These are phyloP conservation scores for Sinocyclocheilus maitianheensis DNA, from an alignment of 2,113 vertebrate genomes.

Conservation along the genomic window DNA sequence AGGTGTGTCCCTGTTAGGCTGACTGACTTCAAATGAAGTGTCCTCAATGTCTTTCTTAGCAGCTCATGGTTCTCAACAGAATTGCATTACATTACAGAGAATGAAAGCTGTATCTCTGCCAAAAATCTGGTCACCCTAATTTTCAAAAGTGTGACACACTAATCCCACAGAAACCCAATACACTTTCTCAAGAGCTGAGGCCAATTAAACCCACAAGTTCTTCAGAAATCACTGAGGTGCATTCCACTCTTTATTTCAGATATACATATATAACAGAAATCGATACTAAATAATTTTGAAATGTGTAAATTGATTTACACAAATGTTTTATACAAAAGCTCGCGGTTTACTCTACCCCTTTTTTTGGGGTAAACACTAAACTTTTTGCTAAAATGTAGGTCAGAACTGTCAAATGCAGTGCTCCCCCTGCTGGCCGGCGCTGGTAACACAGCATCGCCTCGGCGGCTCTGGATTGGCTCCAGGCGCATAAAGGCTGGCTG, in stretches of 20 bases:
- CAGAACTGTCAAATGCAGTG: slow-evolving; percentile 10
- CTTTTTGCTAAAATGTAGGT: background rate
- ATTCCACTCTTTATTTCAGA: background rate
- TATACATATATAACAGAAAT: too few relatives aligned
- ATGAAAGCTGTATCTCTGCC: background rate
- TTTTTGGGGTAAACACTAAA: background rate
- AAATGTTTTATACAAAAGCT: background rate
- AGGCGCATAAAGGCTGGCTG: slow-evolving; percentile 64
- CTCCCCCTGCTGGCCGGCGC: slow-evolving; percentile 64
- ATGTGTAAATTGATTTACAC: background rate
- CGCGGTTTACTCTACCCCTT: background rate
- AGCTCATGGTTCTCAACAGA: background rate
- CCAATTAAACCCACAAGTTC: background rate
- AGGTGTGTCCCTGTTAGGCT: background rate
- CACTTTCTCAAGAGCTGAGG: background rate
- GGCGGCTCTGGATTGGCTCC: slow-evolving; percentile 64
- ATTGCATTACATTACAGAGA: background rate
- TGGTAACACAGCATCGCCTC: slow-evolving; percentile 64
- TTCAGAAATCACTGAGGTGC: background rate
- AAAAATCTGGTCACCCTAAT: background rate
- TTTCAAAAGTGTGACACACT: slow-evolving; percentile 3
- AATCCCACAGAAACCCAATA: slow-evolving; percentile 6
- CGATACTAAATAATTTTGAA: background rate
- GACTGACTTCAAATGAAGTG: background rate
- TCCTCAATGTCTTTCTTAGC: background rate